These are phyloP conservation scores for Pasiphila rectangulata DNA, from an alignment of 2,888 invertebrate genomes.

Conservation along the genomic window DNA sequence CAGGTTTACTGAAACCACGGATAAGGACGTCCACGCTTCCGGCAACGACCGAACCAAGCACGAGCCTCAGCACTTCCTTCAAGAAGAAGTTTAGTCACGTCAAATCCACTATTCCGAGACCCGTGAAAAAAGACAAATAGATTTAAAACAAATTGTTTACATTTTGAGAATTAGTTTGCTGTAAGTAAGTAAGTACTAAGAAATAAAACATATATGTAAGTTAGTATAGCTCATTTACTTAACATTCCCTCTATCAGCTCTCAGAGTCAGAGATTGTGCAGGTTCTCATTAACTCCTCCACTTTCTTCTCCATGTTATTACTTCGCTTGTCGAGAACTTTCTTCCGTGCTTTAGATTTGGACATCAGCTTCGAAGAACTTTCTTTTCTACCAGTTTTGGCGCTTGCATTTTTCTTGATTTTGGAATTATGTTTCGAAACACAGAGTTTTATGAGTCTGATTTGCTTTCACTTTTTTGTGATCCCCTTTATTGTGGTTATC, in stretches of 20 bases:
- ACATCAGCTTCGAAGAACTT: too few species aligned
- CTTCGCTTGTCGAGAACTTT: slow-evolving; percentile 43
- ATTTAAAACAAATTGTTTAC: background rate
- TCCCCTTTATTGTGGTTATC: slow-evolving; percentile 43
- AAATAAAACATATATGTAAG: slow-evolving; percentile 28
- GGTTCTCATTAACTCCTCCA: slow-evolving; percentile 57
- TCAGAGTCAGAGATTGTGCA: slow-evolving; percentile 55
- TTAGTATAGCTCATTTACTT: slow-evolving; percentile 29
- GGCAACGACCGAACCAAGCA: slow-evolving; percentile 44
- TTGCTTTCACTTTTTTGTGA: slow-evolving; percentile 44
- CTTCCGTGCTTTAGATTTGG: slow-evolving; percentile 51
- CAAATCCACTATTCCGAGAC: slow-evolving; percentile 71
- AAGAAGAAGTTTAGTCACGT: slow-evolving; percentile 66
- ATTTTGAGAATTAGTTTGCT: slow-evolving; percentile 11
- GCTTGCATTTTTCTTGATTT: slow-evolving; percentile 36
- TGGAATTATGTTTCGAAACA: slow-evolving; percentile 35
- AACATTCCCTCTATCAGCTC: slow-evolving; percentile 27
- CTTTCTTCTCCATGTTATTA: slow-evolving; percentile 58
- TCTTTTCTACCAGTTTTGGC: slow-evolving; percentile 41
- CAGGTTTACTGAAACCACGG: slow-evolving; percentile 62
- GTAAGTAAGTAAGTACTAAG: too few species aligned
- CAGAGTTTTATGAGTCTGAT: slow-evolving; percentile 52
- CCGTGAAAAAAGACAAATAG: slow-evolving; percentile 51
- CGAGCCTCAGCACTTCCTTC: slow-evolving; percentile 49
- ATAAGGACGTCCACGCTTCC: slow-evolving; percentile 42